phyloP scores from a whole-genome alignment of 1,140 invertebrate genomes.

The Pseudomyrmex dendroicus region DNA sequence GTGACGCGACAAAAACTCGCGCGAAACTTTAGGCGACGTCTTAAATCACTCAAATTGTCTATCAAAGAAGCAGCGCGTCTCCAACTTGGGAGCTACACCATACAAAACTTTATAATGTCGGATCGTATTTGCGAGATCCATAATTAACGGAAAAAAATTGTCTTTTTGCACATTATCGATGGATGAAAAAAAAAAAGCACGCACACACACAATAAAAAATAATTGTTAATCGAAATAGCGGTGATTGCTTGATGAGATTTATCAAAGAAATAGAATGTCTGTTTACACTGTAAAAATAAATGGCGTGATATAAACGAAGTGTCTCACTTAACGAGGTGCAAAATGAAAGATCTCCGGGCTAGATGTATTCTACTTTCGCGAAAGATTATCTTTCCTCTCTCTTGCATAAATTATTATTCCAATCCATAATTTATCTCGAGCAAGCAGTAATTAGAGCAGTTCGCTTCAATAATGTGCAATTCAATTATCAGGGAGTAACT shows the following conservation, averaged over 20 bases:
- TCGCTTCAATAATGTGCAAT: constrained; percentile 28
- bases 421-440: constrained; percentile 30
- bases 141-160: constrained; percentile 12
- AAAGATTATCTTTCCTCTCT: background rate
- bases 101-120: constrained; percentile 37
- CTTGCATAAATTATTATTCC: constrained; percentile 44
- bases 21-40: constrained; percentile 41
- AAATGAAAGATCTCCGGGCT: background rate
- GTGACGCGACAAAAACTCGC: constrained; percentile 41
- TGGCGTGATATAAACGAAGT: background rate
- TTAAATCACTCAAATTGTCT: constrained; percentile 56
- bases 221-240: background rate
- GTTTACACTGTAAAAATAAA: background rate
- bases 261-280: no score
- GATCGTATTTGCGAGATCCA: background rate
- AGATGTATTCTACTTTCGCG: constrained; percentile 1
- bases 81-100: constrained; percentile 28
- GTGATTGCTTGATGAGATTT: no score
- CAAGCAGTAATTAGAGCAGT: constrained; percentile 38
- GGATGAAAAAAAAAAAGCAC: background rate
- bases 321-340: background rate
- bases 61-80: constrained; percentile 29
- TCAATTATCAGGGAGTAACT: constrained; percentile 42
- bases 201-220: background rate
- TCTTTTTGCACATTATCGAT: background rate